Conservation (phyloP, 1,140 invertebrate species). For the Theocolax elegans region DNA sequence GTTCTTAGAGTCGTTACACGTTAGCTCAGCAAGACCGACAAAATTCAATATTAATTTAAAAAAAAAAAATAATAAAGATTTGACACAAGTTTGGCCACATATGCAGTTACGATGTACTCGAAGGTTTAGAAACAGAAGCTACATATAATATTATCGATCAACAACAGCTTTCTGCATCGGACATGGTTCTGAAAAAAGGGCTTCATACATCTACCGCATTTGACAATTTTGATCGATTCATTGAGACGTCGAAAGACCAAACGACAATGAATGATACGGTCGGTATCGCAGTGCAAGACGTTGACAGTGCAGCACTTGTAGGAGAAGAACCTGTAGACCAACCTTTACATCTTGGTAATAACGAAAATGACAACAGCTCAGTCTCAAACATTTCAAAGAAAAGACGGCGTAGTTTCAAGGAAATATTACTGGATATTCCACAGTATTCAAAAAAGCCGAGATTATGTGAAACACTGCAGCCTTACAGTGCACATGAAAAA, state of each 20-base stretch:
- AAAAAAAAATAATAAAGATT: conserved; percentile 51
- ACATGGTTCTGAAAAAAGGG: conserved; percentile 40
- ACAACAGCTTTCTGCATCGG: conserved; percentile 46
- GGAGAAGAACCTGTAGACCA: no score
- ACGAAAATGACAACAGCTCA: no score
- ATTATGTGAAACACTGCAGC: conserved; percentile 36
- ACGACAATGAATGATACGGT: conserved; percentile 66
- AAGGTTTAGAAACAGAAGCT: conserved; percentile 52
- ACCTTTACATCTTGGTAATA: no score
- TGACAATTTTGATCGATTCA: conserved; percentile 62
- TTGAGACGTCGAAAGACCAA: conserved; percentile 61
- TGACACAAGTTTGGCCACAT: conserved; percentile 52
- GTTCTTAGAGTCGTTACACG: no score
- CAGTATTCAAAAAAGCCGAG: conserved; percentile 49
- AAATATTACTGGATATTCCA: conserved; percentile 33
- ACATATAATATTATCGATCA: conserved; percentile 29
- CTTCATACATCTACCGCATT: conserved; percentile 53
- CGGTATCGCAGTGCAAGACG: conserved; percentile 61
- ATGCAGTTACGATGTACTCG: conserved; percentile 47
- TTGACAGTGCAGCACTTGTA: conserved; percentile 23
- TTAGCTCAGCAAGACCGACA: no score
- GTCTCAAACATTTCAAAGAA: background rate
- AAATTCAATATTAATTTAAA: no score
- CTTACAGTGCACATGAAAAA: conserved; percentile 14
- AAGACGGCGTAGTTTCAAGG: conserved; percentile 41